Evolutionary conservation across 2,113 vertebrate species (phyloP).

Genomic region (Nothoprocta pentlandii): DNA sequence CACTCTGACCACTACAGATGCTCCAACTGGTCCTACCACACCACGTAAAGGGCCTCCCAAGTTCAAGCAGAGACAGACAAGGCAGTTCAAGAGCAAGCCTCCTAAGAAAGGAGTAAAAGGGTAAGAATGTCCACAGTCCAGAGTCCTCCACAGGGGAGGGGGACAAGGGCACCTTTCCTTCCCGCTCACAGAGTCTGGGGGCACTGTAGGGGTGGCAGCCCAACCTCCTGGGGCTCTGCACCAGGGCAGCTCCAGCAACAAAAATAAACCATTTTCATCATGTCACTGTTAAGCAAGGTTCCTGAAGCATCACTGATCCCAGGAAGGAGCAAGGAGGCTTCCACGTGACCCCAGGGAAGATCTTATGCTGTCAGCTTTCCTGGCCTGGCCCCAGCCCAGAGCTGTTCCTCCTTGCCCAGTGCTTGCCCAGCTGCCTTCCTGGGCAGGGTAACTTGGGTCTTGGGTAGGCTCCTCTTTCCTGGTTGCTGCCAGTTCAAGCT

Average conservation of each 20-base stretch:
- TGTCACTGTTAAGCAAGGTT: neutral
- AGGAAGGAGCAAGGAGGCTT: neutral
- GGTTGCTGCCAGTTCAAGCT: neutral
- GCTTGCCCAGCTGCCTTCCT: neutral
- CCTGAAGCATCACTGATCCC: neutral
- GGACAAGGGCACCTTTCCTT: neutral
- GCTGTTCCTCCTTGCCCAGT: neutral
- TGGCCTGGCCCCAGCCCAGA: neutral
- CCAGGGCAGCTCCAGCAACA: neutral
- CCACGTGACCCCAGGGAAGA: neutral
- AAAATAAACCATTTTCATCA: neutral
- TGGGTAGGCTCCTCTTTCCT: neutral
- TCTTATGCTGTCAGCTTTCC: neutral
- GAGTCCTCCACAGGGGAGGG: neutral
- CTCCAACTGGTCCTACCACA: constrained; percentile 82
- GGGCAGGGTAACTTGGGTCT: neutral
- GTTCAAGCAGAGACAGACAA: constrained; percentile 96
- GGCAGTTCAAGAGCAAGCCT: constrained; percentile 98
- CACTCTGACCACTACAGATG: constrained; percentile 68
- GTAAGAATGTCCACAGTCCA: constrained; percentile 72
- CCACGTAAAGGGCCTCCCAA: constrained; percentile 95
- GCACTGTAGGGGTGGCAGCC: neutral
- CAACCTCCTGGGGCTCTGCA: neutral
- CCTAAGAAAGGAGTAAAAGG: constrained; percentile 97
- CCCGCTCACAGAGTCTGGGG: neutral